A percentile compares a stretch with the other conserved stretches of the same genome.
These are phyloP conservation scores for Pao palembangensis DNA, from an alignment of 2,113 vertebrate genomes.

Conservation along the genomic window DNA sequence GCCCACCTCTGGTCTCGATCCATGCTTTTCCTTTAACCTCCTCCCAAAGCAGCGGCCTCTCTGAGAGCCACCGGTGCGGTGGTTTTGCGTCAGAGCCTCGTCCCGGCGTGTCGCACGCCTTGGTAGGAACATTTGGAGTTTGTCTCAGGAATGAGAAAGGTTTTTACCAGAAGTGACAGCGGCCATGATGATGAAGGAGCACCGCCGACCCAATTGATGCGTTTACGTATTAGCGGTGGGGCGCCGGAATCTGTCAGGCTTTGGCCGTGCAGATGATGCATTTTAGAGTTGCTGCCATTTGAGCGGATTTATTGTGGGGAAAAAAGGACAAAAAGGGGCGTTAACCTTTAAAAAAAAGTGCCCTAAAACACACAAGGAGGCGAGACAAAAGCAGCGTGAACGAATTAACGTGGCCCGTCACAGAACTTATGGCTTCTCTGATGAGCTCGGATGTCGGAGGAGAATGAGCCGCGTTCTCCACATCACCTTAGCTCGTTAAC, in stretches of 20 bases:
- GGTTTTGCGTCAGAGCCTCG: too few species aligned
- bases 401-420: conserved; percentile 40
- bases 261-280: neutral
- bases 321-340: neutral
- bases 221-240: neutral
- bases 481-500: conserved; percentile 31
- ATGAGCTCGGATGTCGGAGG: conserved; percentile 1
- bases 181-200: too few species aligned
- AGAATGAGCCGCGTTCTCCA: conserved; percentile 25
- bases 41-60: too few species aligned
- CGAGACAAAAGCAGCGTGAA: conserved; percentile 11
- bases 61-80: neutral
- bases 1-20: too few species aligned
- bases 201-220: neutral
- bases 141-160: too few species aligned
- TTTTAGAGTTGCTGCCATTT: neutral
- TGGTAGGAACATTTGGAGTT: too few species aligned
- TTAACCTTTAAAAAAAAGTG: neutral
- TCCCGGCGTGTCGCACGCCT: too few species aligned
- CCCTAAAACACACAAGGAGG: neutral
- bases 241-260: neutral
- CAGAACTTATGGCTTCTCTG: conserved; percentile 24
- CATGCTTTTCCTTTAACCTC: too few species aligned
- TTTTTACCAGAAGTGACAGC: too few species aligned
- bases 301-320: neutral